Conservation (phyloP, 2,888 invertebrate species). For the Notodonta ziczac region DNA sequence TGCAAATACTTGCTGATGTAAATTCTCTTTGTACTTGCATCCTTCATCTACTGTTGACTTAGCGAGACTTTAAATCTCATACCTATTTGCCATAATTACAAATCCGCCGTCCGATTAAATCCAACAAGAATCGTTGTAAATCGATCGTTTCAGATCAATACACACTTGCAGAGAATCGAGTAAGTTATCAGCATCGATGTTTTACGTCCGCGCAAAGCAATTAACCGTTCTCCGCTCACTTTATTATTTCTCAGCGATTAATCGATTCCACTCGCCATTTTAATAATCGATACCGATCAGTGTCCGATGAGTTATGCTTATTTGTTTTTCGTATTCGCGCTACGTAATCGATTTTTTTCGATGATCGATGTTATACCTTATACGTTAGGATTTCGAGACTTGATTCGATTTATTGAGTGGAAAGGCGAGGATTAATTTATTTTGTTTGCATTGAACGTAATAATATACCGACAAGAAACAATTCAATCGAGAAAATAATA, state of each 20-base stretch:
- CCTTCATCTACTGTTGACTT: too few relatives aligned
- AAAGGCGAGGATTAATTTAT: not conserved
- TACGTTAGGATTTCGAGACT: constrained; percentile 36
- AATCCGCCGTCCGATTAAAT: constrained; percentile 6
- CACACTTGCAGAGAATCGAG: constrained; percentile 41
- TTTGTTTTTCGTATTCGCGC: constrained; percentile 69
- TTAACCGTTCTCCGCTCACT: constrained; percentile 67
- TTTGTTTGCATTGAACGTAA: not conserved
- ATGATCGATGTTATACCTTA: constrained; percentile 41
- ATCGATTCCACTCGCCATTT: constrained; percentile 73
- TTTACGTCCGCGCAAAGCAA: constrained; percentile 73
- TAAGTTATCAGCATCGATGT: constrained; percentile 66
- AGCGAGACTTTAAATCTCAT: not conserved
- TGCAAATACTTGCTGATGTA: too few relatives aligned
- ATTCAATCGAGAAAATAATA: not conserved
- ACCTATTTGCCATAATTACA: not conserved
- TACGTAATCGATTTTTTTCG: constrained; percentile 47
- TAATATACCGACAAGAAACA: not conserved
- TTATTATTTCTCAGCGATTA: constrained; percentile 73
- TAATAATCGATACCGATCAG: constrained; percentile 77
- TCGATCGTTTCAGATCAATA: constrained; percentile 12
- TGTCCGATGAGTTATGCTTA: constrained; percentile 72
- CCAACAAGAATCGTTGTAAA: constrained; percentile 20
- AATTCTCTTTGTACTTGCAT: too few relatives aligned
- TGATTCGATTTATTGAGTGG: constrained; percentile 48